These are phyloP conservation scores for Orthosia gracilis DNA, from an alignment of 2,888 invertebrate species.

Conservation along the genomic window DNA sequence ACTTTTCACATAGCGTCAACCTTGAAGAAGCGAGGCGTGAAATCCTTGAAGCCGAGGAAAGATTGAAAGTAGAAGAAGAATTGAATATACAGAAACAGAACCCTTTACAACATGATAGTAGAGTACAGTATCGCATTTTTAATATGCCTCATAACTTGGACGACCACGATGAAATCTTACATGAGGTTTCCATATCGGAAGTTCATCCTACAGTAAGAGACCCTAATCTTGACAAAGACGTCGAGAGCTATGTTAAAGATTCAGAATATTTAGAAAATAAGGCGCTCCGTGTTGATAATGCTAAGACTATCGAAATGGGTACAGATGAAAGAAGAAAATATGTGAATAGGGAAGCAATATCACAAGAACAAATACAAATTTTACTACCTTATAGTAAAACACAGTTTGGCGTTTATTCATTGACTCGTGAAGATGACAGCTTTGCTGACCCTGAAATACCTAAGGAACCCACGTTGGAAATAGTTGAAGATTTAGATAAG, in stretches of 20 bases:
- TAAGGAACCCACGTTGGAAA: neutral
- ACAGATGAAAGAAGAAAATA: neutral
- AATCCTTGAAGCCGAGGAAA: constrained; percentile 40
- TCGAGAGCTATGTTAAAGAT: neutral
- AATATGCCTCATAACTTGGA: constrained; percentile 23
- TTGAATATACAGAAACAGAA: neutral
- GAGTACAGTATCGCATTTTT: constrained; percentile 20
- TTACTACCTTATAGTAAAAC: constrained; percentile 10
- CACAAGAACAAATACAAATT: neutral
- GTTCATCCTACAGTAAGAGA: neutral
- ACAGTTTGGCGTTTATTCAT: neutral
- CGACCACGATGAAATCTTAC: neutral
- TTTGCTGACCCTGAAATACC: neutral
- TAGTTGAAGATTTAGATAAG: neutral
- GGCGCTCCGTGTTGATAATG: neutral
- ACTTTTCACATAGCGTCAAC: constrained; percentile 37
- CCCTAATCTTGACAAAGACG: neutral
- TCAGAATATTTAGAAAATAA: neutral
- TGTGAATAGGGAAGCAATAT: neutral
- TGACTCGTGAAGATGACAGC: neutral
- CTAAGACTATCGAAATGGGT: neutral
- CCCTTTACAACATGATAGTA: constrained; percentile 23
- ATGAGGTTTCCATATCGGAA: neutral
- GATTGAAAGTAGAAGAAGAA: constrained; percentile 6
- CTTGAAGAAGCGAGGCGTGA: constrained; percentile 37